Evolutionary conservation across 2,888 invertebrate species (phyloP).

Genomic region (Melangyna quadrimaculata): DNA sequence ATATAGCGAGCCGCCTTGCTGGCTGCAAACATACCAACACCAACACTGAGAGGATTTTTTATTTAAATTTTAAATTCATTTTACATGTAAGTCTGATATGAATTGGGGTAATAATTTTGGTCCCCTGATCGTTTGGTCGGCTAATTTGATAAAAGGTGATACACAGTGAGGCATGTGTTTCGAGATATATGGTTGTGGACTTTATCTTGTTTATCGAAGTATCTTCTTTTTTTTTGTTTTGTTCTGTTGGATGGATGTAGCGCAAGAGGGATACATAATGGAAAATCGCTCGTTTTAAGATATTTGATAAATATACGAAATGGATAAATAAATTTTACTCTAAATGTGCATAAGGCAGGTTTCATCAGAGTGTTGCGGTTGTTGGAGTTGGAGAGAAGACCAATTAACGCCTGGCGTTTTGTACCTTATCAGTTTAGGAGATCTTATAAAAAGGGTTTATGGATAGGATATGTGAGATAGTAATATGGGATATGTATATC

Average conservation of each 20-base stretch:
- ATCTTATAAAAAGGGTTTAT: conserved; percentile 38
- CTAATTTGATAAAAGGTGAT: conserved; percentile 71
- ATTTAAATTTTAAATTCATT: conserved; percentile 72
- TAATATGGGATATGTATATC: neutral
- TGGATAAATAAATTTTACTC: conserved; percentile 65
- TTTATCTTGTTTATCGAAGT: conserved; percentile 69
- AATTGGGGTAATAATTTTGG: conserved; percentile 72
- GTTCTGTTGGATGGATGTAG: conserved; percentile 46
- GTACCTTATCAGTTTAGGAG: conserved; percentile 54
- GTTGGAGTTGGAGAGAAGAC: conserved; percentile 45
- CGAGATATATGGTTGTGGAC: conserved; percentile 68
- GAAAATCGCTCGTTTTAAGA: conserved; percentile 72
- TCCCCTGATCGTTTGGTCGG: conserved; percentile 70
- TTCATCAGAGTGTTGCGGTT: neutral
- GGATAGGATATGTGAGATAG: conserved; percentile 14
- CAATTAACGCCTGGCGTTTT: conserved; percentile 72
- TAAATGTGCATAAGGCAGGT: conserved; percentile 62
- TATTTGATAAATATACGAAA: conserved; percentile 70
- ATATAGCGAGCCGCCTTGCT: neutral
- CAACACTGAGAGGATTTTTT: conserved; percentile 20
- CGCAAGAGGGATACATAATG: conserved; percentile 62
- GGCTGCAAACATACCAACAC: neutral
- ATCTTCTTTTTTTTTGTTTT: conserved; percentile 29
- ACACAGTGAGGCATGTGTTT: conserved; percentile 71
- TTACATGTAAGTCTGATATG: conserved; percentile 72